A percentile compares a stretch with the other conserved stretches of the same genome.
These are phyloP conservation scores for Astyanax mexicanus DNA, from an alignment of 2,797 vertebrate genomes.

Conservation along the genomic window DNA sequence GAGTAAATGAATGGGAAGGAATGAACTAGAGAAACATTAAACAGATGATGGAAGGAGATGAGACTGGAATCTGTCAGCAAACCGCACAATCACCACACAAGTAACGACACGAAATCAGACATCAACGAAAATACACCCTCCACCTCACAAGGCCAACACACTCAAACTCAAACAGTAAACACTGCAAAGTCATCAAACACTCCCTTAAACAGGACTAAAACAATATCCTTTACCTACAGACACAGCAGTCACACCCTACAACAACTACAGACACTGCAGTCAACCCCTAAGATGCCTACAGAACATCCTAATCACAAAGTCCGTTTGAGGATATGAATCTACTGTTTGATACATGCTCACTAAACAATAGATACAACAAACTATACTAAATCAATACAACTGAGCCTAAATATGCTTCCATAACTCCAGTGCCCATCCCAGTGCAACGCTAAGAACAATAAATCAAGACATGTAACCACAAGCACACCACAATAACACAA, in stretches of 20 bases:
- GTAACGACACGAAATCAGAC: conserved; percentile 12
- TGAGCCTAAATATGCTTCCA: not conserved
- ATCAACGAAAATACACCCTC: not conserved
- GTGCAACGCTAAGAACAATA: not conserved
- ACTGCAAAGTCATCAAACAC: conserved; percentile 14
- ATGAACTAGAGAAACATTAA: not conserved
- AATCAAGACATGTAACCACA: conserved; percentile 15
- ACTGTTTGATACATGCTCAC: not conserved
- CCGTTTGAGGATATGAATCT: not conserved
- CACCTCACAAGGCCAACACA: not conserved
- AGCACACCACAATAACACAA: not conserved
- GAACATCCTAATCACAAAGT: conserved; percentile 11
- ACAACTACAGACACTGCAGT: not conserved
- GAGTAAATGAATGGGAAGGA: not conserved
- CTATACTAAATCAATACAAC: not conserved
- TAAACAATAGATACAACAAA: not conserved
- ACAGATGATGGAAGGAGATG: not conserved
- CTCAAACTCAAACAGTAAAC: not conserved
- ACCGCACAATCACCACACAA: not conserved
- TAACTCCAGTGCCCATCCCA: not conserved
- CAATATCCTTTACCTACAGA: not conserved
- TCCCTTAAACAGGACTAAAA: conserved; percentile 11
- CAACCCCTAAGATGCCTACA: no score
- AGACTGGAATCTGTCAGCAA: not conserved
- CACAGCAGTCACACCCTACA: conserved; percentile 13